Percentiles rank a stretch among this genome's conserved stretches.
Conservation (phyloP, 2,113 vertebrate genomes). For the Tragelaphus scriptus region DNA sequence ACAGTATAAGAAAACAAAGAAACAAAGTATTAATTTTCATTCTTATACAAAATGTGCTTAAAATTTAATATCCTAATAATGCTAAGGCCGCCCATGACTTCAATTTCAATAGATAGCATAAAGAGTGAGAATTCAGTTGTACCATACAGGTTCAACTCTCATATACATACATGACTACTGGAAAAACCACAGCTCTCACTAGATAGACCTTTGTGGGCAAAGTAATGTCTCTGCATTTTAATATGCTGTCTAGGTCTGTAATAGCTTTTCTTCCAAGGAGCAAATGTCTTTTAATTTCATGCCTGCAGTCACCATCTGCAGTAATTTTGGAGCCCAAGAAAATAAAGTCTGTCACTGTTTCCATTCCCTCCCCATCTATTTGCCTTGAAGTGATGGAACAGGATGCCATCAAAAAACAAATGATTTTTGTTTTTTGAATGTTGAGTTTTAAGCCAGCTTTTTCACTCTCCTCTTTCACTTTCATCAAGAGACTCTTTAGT, state of each 20-base stretch:
- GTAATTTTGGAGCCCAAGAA: background rate
- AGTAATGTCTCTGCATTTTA: background rate
- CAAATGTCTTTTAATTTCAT: background rate
- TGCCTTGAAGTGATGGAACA: background rate
- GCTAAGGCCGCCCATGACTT: background rate
- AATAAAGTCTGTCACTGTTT: background rate
- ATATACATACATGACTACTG: background rate
- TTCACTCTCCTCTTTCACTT: background rate
- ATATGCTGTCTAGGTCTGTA: background rate
- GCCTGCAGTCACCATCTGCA: background rate
- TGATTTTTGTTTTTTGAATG: background rate
- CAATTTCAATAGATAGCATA: slow-evolving; percentile 34
- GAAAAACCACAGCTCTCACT: background rate
- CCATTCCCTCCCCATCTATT: background rate
- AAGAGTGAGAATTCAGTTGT: slow-evolving; percentile 12
- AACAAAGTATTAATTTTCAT: slow-evolving; percentile 53
- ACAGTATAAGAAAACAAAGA: background rate
- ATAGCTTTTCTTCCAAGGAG: background rate
- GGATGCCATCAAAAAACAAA: background rate
- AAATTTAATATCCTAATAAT: slow-evolving; percentile 41
- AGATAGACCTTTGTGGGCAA: background rate
- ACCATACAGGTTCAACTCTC: background rate
- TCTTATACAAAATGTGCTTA: slow-evolving; percentile 52
- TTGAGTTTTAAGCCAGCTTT: background rate
- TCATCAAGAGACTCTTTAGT: background rate